Percentiles rank a stretch among this genome's conserved stretches.
phyloP scores from a whole-genome alignment of 2,888 invertebrate species.

The Phengaris arion region DNA sequence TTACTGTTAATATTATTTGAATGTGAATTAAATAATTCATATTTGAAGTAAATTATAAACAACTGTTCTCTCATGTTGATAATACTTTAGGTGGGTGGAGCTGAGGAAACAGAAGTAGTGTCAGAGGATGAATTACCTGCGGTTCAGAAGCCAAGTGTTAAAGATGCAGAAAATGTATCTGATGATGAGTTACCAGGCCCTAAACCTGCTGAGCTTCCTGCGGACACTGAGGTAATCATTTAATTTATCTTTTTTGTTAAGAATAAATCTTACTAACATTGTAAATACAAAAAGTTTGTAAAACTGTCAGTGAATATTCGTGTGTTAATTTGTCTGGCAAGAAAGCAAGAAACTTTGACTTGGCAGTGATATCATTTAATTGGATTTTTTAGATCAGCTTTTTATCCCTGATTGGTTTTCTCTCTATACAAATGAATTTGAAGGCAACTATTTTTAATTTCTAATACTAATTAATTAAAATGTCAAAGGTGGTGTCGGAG shows the following conservation, averaged over 20 bases:
- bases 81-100: conserved; percentile 66
- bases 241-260: background rate
- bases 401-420: too few relatives aligned
- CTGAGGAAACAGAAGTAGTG: conserved; percentile 90
- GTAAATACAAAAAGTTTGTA: too few relatives aligned
- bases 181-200: conserved; percentile 88
- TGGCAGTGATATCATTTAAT: too few relatives aligned
- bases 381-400: too few relatives aligned
- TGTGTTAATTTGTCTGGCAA: too few relatives aligned
- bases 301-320: too few relatives aligned
- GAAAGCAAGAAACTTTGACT: too few relatives aligned
- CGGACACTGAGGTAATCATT: conserved; percentile 81
- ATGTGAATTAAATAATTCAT: too few relatives aligned
- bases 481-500: conserved; percentile 84
- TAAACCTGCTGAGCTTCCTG: conserved; percentile 84
- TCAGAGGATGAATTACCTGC: conserved; percentile 90
- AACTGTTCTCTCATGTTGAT: background rate
- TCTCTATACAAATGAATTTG: too few relatives aligned
- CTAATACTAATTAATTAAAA: conserved; percentile 11
- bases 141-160: conserved; percentile 86
- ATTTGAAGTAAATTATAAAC: background rate
- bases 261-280: too few relatives aligned
- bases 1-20: too few relatives aligned
- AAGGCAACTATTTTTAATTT: too few relatives aligned
- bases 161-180: conserved; percentile 90